phyloP scores from a whole-genome alignment of 2,888 invertebrate species.

The Drosophila macrothrix region DNA sequence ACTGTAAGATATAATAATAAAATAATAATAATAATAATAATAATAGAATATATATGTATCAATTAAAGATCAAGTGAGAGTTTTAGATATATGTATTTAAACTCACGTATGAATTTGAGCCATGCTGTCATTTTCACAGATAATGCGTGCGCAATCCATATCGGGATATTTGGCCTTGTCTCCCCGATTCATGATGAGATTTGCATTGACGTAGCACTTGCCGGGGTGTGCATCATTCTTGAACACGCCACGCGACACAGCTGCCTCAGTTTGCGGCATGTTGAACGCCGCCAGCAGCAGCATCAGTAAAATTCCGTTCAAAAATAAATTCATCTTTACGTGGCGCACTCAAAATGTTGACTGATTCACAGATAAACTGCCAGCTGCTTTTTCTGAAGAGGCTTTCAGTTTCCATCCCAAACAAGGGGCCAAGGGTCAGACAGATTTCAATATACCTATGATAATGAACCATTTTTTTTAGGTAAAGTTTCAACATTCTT shows the following conservation, averaged over 20 bases:
- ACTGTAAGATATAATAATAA: conserved; percentile 33
- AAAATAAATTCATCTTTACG: conserved; percentile 44
- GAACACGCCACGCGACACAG: conserved; percentile 35
- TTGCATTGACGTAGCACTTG: conserved; percentile 56
- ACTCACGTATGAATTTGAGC: conserved; percentile 57
- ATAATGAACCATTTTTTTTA: not conserved
- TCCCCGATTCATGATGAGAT: conserved; percentile 47
- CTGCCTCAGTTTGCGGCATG: conserved; percentile 32
- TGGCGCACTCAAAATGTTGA: conserved; percentile 12
- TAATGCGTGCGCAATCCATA: conserved; percentile 49
- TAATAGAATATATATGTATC: not conserved
- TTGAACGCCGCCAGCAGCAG: conserved; percentile 4
- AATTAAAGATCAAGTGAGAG: not conserved
- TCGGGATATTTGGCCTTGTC: conserved; percentile 34
- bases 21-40: no score
- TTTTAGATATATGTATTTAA: not conserved
- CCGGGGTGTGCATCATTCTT: conserved; percentile 59
- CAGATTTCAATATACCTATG: conserved; percentile 4
- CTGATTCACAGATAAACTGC: conserved; percentile 17
- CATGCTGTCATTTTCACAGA: conserved; percentile 41
- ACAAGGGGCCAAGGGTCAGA: conserved; percentile 16
- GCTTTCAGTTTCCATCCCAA: not conserved
- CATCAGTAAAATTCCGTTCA: conserved; percentile 28
- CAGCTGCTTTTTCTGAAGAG: not conserved
- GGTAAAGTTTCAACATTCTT: not conserved